Evolutionary conservation across 2,113 vertebrate species (phyloP), one percentile per base, ranked within the genome.

Genomic region (Neodon shergylaensis): DNA sequence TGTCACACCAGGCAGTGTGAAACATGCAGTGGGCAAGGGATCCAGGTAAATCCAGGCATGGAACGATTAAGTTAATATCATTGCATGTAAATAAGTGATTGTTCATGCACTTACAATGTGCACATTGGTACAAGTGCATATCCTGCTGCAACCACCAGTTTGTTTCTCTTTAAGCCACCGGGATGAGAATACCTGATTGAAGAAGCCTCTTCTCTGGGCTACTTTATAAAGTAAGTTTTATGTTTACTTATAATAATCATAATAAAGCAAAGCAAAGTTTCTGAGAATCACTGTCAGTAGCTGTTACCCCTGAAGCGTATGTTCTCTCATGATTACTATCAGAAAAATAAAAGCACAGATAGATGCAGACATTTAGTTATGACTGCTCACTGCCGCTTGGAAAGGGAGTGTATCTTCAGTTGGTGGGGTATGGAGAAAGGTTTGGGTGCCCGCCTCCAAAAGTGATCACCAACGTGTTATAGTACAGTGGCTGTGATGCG

Each of bases 181-280:
- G 6, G 13, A 33, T 87, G 49, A 61, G 13, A 44, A 63, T 63
- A 73, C 8, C n/a, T 93, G 26, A 66, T 73, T 85, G 49, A 58
- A 74, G 85, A 88, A 44, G 39, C 24, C 22, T 54, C 49, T 90
- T 93, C 39, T 88, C 44, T 28, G 33, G 39, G 70, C 73, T 89
- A 66, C 61, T n/a, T 87, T 73, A 26, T 78, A 74, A 92, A 86
- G 21, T 28, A 63, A 28, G 24, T 61, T 26, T 79, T 74, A n/a
- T 87, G 10, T 77, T 88, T n/a, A 90, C 42, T 86, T 63, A 4
- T 73, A 73, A 39, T 73, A 73, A 39, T 39, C 4, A 22, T 87
- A 92, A 61, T 70, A 54, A 77, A 86, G 65, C 76, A 54, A 94
- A 95, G 49, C 49, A 52, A 70, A 88, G 47, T 83, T 83, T 44